phyloP scores from a whole-genome alignment of 2,113 vertebrate genomes.

The Hystrix cristata region DNA sequence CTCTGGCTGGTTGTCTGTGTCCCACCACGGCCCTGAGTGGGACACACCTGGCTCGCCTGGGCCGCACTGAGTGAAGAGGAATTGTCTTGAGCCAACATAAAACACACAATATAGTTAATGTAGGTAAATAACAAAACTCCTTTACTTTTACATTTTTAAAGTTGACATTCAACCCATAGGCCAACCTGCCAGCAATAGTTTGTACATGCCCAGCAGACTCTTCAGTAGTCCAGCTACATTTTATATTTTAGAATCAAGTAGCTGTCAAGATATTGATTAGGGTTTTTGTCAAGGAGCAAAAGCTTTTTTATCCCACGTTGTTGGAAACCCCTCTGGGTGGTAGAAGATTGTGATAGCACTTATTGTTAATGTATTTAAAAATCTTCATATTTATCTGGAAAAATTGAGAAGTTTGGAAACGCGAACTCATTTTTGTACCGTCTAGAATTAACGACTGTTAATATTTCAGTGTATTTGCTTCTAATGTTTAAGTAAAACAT shows the following conservation, averaged over 20 bases:
- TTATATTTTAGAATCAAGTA: neutral
- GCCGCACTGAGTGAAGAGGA: neutral
- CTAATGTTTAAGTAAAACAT: neutral
- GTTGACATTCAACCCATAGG: neutral
- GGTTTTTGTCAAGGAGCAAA: neutral
- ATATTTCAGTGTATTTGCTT: neutral
- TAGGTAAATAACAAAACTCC: neutral
- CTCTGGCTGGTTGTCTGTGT: neutral
- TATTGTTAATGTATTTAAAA: neutral
- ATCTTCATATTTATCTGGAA: neutral
- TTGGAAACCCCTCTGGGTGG: neutral
- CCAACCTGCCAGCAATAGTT: neutral
- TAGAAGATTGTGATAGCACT: neutral
- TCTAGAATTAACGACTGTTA: neutral
- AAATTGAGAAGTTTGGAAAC: neutral
- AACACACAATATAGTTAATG: neutral
- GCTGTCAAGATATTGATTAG: neutral
- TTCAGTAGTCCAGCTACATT: neutral
- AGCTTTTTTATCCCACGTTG: neutral
- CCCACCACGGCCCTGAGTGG: neutral
- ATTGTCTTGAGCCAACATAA: neutral
- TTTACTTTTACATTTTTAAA: neutral
- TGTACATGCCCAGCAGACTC: neutral
- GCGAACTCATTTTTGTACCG: neutral
- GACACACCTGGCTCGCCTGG: neutral